Percentiles rank a stretch among this genome's conserved stretches.
Conservation (phyloP, 2,797 vertebrate genomes). For the Odontamblyopus rebecca region DNA sequence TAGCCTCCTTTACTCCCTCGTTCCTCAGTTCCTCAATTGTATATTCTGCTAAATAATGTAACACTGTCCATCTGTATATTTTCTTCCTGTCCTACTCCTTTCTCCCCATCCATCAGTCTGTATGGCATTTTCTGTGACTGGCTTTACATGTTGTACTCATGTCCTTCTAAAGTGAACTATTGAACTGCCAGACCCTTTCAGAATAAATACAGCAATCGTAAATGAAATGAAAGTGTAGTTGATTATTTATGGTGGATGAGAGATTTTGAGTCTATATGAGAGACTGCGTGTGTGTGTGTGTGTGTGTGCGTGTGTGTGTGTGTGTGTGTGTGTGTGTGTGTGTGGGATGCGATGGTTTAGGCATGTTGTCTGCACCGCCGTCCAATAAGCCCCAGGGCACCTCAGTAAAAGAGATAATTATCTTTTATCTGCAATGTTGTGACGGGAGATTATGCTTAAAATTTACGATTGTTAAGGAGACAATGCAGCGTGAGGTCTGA, state of each 20-base stretch:
- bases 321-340: slow-evolving; percentile 31
- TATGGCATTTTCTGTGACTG: slow-evolving; percentile 54
- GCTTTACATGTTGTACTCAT: slow-evolving; percentile 33
- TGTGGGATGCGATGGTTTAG: slow-evolving; percentile 64
- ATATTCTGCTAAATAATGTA: neutral
- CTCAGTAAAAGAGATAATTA: slow-evolving; percentile 80
- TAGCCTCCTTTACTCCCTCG: too few species aligned
- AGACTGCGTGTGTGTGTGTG: slow-evolving; percentile 30
- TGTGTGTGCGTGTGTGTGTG: slow-evolving; percentile 30
- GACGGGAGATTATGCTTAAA: slow-evolving; percentile 84
- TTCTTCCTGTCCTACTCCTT: slow-evolving; percentile 2
- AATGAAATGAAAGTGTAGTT: neutral
- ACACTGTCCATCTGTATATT: slow-evolving; percentile 11
- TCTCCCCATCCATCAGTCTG: slow-evolving; percentile 52
- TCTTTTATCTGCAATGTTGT: slow-evolving; percentile 83
- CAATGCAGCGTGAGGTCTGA: slow-evolving; percentile 66
- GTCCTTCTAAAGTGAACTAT: slow-evolving; percentile 37
- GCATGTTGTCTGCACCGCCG: slow-evolving; percentile 68
- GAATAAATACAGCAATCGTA: neutral
- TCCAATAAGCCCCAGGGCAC: slow-evolving; percentile 76
- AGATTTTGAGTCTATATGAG: slow-evolving; percentile 18
- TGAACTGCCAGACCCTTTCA: slow-evolving; percentile 26
- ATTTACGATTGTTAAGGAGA: slow-evolving; percentile 83
- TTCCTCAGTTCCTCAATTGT: neutral
- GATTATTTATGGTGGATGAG: neutral